These are phyloP conservation scores for Nephila pilipes DNA, from an alignment of 1,140 invertebrate species.

Conservation along the genomic window DNA sequence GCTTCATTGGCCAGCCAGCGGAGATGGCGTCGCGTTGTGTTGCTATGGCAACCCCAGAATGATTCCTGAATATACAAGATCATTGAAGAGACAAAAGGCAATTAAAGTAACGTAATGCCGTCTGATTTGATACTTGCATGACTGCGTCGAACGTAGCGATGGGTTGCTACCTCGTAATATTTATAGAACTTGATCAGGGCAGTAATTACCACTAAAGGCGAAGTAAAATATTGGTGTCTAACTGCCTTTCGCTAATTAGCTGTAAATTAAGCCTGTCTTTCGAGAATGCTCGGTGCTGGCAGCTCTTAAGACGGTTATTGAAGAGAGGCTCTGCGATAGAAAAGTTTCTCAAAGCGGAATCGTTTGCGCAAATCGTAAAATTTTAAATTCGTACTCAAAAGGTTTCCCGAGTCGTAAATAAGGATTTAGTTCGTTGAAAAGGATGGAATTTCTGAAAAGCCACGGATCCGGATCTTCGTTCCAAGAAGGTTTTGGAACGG, in stretches of 20 bases:
- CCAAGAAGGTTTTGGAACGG: too few species aligned
- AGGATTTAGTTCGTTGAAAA: constrained; percentile 16
- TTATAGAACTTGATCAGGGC: constrained; percentile 62
- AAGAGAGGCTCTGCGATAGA: neutral
- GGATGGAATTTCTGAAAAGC: constrained; percentile 25
- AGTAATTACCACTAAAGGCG: constrained; percentile 33
- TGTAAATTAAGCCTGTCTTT: constrained; percentile 68
- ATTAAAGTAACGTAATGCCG: constrained; percentile 69
- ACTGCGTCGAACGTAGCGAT: constrained; percentile 38
- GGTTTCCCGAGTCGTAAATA: neutral
- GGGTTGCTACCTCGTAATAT: constrained; percentile 40
- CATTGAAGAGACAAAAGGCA: constrained; percentile 72
- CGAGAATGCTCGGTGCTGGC: neutral
- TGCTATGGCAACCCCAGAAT: constrained; percentile 44
- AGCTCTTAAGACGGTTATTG: neutral
- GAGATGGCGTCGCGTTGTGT: constrained; percentile 54
- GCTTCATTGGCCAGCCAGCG: constrained; percentile 66
- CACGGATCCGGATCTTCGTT: neutral
- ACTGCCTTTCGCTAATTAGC: constrained; percentile 61
- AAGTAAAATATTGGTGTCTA: constrained; percentile 52
- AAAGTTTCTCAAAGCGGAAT: constrained; percentile 18
- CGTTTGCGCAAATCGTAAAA: constrained; percentile 1
- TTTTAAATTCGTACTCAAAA: constrained; percentile 28
- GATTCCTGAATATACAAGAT: constrained; percentile 36
- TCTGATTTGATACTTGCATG: constrained; percentile 51